phyloP scores from a whole-genome alignment of 2,888 invertebrate species.

The Drosophila birchii region DNA sequence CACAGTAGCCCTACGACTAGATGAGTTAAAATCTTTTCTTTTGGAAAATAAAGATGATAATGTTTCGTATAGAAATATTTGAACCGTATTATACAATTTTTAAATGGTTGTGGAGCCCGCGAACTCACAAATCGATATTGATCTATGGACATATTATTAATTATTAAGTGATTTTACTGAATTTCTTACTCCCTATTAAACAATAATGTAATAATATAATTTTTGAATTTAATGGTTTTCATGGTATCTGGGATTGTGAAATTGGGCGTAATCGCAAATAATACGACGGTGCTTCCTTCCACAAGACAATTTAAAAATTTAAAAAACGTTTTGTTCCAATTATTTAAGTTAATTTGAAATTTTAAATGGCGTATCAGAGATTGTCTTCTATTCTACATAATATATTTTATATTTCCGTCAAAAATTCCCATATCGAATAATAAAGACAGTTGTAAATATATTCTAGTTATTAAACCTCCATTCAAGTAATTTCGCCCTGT shows the following conservation, averaged over 20 bases:
- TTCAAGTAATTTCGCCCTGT: neutral
- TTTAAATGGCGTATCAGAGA: neutral
- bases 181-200: neutral
- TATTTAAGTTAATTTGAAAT: too few relatives aligned
- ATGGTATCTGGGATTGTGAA: too few relatives aligned
- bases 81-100: constrained; percentile 10
- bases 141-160: neutral
- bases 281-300: too few relatives aligned
- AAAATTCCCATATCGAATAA: neutral
- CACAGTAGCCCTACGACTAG: constrained; percentile 22
- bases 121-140: neutral
- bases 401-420: neutral
- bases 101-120: neutral
- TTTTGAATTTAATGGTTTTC: neutral
- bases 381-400: neutral
- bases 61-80: constrained; percentile 49
- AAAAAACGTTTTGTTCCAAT: too few relatives aligned
- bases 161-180: neutral
- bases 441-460: neutral
- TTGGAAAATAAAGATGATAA: constrained; percentile 39
- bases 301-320: too few relatives aligned
- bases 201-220: too few relatives aligned
- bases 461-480: neutral
- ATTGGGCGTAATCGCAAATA: too few relatives aligned
- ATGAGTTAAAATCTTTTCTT: constrained; percentile 37